Conservation (phyloP, 30 jellyfish, hydroid and myxozoan species). For the Aurelia coerulea region DNA sequence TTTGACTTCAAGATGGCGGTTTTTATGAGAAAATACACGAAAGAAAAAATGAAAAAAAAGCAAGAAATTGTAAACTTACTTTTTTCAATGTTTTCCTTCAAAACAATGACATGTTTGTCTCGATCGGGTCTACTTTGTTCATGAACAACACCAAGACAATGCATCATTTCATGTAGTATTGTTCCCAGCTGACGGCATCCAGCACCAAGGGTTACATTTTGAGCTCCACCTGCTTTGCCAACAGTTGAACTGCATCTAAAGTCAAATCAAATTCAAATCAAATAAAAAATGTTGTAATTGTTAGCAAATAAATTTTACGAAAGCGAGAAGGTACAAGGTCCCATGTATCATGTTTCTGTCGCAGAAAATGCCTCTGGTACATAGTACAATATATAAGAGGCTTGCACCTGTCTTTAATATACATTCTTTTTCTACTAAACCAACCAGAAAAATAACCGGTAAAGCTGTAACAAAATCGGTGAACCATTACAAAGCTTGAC, state of each 20-base stretch:
- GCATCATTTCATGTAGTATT: slow-evolving; percentile 78
- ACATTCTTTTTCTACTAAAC: too few relatives aligned
- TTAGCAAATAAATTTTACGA: too few relatives aligned
- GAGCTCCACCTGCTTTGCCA: slow-evolving; percentile 89
- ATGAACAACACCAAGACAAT: slow-evolving; percentile 68
- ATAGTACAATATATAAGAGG: too few relatives aligned
- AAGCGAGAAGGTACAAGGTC: too few relatives aligned
- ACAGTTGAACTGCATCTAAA: slow-evolving; percentile 95
- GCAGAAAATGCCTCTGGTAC: too few relatives aligned
- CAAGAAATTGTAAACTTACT: background rate
- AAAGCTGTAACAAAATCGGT: too few relatives aligned
- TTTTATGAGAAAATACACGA: background rate
- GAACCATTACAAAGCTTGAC: too few relatives aligned
- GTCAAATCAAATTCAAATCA: background rate
- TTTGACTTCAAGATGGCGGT: too few relatives aligned
- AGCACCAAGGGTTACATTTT: slow-evolving; percentile 64
- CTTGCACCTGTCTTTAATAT: too few relatives aligned
- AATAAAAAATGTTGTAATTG: too few relatives aligned
- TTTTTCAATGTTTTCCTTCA: slow-evolving; percentile 29
- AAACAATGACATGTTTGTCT: slow-evolving; percentile 51
- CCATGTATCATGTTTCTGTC: too few relatives aligned
- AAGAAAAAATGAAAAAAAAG: background rate
- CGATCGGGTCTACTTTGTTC: slow-evolving; percentile 83
- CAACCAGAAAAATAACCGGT: too few relatives aligned
- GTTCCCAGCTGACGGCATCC: slow-evolving; percentile 92